Evolutionary conservation across 2,113 vertebrate species (phyloP).

Genomic region (Rafetus swinhoei): DNA sequence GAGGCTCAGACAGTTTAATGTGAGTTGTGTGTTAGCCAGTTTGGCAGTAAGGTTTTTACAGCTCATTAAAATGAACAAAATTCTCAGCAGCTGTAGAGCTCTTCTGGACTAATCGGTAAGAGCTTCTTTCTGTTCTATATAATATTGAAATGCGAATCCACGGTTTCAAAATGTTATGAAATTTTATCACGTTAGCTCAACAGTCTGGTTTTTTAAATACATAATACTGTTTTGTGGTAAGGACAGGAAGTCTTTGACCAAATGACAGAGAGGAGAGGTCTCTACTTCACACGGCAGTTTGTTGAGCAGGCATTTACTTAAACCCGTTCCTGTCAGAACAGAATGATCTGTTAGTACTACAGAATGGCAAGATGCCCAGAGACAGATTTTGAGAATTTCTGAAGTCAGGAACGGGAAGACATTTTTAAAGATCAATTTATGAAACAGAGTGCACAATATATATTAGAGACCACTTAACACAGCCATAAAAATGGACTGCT

Average conservation of each 20-base stretch:
- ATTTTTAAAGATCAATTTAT: constrained; percentile 52
- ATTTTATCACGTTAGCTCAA: background rate
- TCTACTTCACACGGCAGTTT: constrained; percentile 30
- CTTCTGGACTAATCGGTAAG: constrained; percentile 1
- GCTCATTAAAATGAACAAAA: background rate
- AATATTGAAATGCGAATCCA: background rate
- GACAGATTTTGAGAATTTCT: constrained; percentile 49
- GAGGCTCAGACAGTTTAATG: background rate
- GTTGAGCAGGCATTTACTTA: constrained; percentile 25
- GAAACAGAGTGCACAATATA: constrained; percentile 32
- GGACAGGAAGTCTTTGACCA: constrained; percentile 31
- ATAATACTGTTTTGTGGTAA: background rate
- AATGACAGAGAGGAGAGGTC: constrained; percentile 7
- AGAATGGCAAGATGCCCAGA: constrained; percentile 54
- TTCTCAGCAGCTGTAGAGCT: background rate
- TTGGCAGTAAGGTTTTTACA: background rate
- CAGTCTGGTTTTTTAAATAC: background rate
- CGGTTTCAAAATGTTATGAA: background rate
- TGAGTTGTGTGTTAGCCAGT: background rate
- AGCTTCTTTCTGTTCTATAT: background rate
- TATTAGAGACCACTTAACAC: constrained; percentile 44
- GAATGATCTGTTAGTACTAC: constrained; percentile 42
- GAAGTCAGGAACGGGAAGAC: constrained; percentile 44
- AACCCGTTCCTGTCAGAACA: constrained; percentile 43
- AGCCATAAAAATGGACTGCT: constrained; percentile 41